These are phyloP conservation scores for Argentina silus DNA, from an alignment of 2,797 vertebrate genomes.

Conservation along the genomic window DNA sequence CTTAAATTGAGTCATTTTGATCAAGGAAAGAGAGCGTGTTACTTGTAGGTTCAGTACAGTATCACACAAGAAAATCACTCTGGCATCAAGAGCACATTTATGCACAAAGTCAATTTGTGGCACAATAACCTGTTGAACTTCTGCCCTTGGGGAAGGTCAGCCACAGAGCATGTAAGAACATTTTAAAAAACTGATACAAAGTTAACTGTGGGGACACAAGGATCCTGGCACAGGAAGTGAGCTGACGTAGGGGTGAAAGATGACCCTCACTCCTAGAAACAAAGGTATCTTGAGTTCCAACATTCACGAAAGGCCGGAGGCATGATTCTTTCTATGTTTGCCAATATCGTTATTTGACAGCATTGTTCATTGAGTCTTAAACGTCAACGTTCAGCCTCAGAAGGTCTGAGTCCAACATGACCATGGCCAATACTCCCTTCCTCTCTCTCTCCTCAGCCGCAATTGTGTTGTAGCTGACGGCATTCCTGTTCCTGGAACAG, in stretches of 20 bases:
- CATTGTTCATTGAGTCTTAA: background rate
- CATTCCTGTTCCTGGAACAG: background rate
- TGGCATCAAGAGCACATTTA: background rate
- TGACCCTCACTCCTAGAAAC: slow-evolving; percentile 42
- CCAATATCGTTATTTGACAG: background rate
- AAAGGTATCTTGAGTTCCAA: slow-evolving; percentile 37
- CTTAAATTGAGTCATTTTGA: no score
- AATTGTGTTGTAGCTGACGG: background rate
- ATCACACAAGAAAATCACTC: background rate
- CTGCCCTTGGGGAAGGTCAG: background rate
- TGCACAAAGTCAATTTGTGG: background rate
- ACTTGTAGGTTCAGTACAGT: background rate
- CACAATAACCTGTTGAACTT: background rate
- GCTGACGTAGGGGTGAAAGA: slow-evolving; percentile 42
- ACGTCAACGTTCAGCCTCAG: background rate
- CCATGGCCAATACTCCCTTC: no score
- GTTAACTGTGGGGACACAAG: background rate
- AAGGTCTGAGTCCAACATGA: background rate
- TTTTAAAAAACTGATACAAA: background rate
- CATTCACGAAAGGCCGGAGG: background rate
- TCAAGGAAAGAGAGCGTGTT: no score
- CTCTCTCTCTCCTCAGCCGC: background rate
- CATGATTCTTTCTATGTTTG: background rate
- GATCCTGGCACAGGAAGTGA: slow-evolving; percentile 59
- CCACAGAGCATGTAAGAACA: background rate